Percentiles rank a stretch among this genome's conserved stretches.
Evolutionary conservation across 2,113 vertebrate genomes (phyloP).

Genomic region (Etheostoma spectabile): DNA sequence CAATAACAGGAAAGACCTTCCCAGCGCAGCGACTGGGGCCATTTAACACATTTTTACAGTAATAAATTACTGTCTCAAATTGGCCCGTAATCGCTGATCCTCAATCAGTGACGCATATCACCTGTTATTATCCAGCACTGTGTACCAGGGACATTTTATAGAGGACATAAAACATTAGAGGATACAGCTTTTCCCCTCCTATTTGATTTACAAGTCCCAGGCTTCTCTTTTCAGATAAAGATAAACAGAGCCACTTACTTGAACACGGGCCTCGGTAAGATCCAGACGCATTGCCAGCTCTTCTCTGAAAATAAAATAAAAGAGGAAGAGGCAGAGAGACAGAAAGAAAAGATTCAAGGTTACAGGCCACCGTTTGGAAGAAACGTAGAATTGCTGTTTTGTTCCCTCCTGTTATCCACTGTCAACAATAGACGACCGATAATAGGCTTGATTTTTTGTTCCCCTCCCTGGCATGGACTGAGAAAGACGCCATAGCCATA

Average conservation of each 20-base stretch:
- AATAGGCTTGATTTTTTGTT: conserved; percentile 68
- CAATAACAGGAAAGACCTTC: conserved; percentile 84
- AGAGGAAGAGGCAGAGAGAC: conserved; percentile 23
- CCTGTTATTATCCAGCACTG: conserved; percentile 64
- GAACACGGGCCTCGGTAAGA: conserved; percentile 96
- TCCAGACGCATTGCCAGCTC: conserved; percentile 98
- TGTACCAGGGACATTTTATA: conserved; percentile 56
- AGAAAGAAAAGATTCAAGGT: conserved; percentile 69
- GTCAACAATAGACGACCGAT: conserved; percentile 78
- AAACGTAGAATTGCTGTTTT: conserved; percentile 74
- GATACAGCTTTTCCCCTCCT: not conserved
- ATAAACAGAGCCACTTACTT: conserved; percentile 88
- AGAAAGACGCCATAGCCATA: conserved; percentile 76
- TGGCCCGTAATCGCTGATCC: conserved; percentile 67
- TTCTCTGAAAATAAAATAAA: conserved; percentile 85
- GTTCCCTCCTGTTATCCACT: conserved; percentile 71
- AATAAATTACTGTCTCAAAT: conserved; percentile 78
- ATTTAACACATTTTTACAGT: conserved; percentile 82
- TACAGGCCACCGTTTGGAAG: conserved; percentile 75
- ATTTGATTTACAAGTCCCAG: conserved; percentile 51
- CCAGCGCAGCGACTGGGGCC: conserved; percentile 63
- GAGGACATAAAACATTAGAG: conserved; percentile 62
- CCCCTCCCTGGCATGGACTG: conserved; percentile 46
- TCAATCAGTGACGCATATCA: conserved; percentile 77
- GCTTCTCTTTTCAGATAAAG: conserved; percentile 28